Base-by-base conservation (phyloP, 2,888 invertebrate genomes). In the Dione juno region DNA sequence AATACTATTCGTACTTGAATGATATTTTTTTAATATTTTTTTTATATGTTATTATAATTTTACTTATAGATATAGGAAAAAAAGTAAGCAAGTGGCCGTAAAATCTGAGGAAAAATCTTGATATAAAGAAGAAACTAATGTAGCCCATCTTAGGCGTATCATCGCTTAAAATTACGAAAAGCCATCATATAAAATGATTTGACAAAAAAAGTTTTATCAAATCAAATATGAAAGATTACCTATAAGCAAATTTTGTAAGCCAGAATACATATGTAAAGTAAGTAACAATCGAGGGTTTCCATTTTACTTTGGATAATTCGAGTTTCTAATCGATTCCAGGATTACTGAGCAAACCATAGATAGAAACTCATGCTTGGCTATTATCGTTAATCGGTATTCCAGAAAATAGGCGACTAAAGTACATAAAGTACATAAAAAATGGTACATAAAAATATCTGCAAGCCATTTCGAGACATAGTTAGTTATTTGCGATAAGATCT, bases 401-500 rank as follows among this genome's bases (percentile, higher is more conserved):
- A 28, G 28, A 28, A 28, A 28, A 28, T 1, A 54, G 37, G 10
- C 35, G n/a, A n/a, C n/a, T n/a, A n/a, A 54, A 54, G n/a, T 40
- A 16, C 11, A 9, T 16, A 11, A 57, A n/a, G n/a, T 40, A 11
- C 19, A 57, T n/a, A 37, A 64, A 37, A 50, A 50, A 21, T 45
- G n/a, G 14, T 64, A 52, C 16, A 40, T 40, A 64, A 64, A 40
- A 64, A 64, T 52, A 52, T 37, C 14, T 52, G 37, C 64, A 50
- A 9, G 5, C 19, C 64, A 64, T 50, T 64, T 64, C 14, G 19
- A 64, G 40, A 64, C 14, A 48, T 61, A 61, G 28, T 28, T 28
- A 28, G 28, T 28, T 28, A 28, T 28, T n/a, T 48, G 45, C 64
- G 72, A 72, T 72, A 72, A 72, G 64, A 72, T 72, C 72, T 57